Percentiles rank a stretch among this genome's conserved stretches.
These are phyloP conservation scores for Psilanteris sp. DNA, from an alignment of 1,140 invertebrate species.

Conservation along the genomic window DNA sequence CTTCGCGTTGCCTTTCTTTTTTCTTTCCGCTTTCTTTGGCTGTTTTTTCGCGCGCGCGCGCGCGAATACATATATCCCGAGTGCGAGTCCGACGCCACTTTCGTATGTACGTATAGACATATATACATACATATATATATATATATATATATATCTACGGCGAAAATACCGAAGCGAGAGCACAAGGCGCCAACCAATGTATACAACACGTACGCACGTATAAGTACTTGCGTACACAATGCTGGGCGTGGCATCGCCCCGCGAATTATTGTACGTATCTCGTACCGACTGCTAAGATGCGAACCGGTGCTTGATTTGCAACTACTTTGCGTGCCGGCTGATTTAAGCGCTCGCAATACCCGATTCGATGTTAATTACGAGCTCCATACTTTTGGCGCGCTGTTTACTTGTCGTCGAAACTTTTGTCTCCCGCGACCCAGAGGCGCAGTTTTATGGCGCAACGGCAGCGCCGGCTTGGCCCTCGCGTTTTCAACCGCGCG, in stretches of 20 bases:
- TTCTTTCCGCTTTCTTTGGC: conserved; percentile 34
- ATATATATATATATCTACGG: conserved; percentile 66
- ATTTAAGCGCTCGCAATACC: conserved; percentile 22
- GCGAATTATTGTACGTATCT: conserved; percentile 69
- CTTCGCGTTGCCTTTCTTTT: not conserved
- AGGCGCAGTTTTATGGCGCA: no score
- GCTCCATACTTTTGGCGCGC: conserved; percentile 23
- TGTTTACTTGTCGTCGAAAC: conserved; percentile 23
- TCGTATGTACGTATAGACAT: no score
- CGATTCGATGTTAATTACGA: conserved; percentile 36
- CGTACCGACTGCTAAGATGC: conserved; percentile 48
- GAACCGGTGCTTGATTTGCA: conserved; percentile 44
- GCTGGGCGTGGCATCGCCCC: conserved; percentile 70
- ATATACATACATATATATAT: no score
- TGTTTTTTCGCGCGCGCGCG: not conserved
- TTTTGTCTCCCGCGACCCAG: no score
- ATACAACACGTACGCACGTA: conserved; percentile 55
- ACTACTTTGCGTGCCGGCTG: conserved; percentile 40
- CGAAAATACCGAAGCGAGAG: conserved; percentile 68
- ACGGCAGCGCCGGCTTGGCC: no score
- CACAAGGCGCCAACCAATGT: conserved; percentile 65
- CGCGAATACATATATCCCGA: conserved; percentile 7
- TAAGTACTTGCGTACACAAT: conserved; percentile 71
- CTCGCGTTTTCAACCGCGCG: no score
- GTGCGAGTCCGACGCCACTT: conserved; percentile 33